phyloP scores from a whole-genome alignment of 2,113 vertebrate genomes.

The Drymodes brunneopygia region DNA sequence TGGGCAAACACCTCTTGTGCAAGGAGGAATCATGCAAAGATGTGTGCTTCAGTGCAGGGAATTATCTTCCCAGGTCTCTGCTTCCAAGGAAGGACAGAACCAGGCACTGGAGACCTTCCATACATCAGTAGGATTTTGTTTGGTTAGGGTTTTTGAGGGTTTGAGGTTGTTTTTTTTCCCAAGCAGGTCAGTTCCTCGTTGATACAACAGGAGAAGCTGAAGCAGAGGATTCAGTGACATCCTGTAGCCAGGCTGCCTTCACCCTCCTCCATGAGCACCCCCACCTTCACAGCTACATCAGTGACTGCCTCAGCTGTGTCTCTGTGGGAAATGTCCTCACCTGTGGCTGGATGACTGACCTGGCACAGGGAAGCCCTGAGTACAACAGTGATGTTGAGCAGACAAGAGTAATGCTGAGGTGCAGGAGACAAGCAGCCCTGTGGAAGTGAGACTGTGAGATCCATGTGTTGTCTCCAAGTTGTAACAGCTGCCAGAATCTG shows the following conservation, averaged over 20 bases:
- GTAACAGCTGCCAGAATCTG: neutral
- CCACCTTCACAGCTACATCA: neutral
- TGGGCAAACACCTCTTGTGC: neutral
- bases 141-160: neutral
- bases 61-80: neutral
- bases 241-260: neutral
- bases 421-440: neutral
- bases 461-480: fast-evolving
- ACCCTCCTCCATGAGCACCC: neutral
- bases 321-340: neutral
- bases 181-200: neutral
- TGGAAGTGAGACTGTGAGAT: neutral
- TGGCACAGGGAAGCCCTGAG: neutral
- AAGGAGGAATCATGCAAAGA: neutral
- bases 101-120: fast-evolving
- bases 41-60: neutral
- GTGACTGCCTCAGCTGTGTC: neutral
- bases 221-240: neutral
- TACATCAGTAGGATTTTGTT: neutral
- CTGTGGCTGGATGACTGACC: neutral
- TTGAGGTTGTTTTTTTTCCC: neutral
- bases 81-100: neutral
- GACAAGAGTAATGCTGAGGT: neutral
- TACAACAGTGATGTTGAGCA: neutral
- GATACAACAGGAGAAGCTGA: neutral